Percentiles rank a stretch among this genome's conserved stretches.
Conservation (phyloP, 1,140 invertebrate species). For the Pinna nobilis region DNA sequence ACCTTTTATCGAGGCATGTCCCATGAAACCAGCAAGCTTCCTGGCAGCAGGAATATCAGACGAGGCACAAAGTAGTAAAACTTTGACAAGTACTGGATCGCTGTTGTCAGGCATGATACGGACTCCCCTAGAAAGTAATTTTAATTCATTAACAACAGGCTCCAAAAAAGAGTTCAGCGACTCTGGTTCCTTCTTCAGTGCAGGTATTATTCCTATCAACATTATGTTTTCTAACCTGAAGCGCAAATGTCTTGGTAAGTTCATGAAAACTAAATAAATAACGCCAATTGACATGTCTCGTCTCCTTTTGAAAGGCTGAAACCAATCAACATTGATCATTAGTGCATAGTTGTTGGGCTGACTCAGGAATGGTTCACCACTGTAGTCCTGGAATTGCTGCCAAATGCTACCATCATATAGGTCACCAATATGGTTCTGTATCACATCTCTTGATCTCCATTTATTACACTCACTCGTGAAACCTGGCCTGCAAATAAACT, state of each 20-base stretch:
- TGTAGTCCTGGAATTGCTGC: constrained; percentile 25
- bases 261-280: constrained; percentile 23
- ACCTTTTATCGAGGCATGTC: constrained; percentile 9
- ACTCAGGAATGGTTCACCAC: constrained; percentile 7
- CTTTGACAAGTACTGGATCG: neutral
- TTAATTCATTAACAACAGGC: constrained; percentile 17
- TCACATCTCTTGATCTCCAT: constrained; percentile 2
- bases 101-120: neutral
- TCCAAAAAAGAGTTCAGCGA: constrained; percentile 5
- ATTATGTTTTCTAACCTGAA: constrained; percentile 24
- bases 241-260: constrained; percentile 15
- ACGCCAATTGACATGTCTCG: constrained; percentile 14
- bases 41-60: constrained; percentile 8
- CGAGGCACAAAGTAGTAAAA: constrained; percentile 5
- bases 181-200: neutral
- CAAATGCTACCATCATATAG: constrained; percentile 44
- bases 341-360: constrained; percentile 15
- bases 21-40: constrained; percentile 9
- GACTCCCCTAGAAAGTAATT: constrained; percentile 10
- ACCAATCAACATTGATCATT: constrained; percentile 36
- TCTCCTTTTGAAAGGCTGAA: constrained; percentile 19
- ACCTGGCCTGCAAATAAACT: constrained; percentile 7
- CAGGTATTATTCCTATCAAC: constrained; percentile 16
- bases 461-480: constrained; percentile 1
- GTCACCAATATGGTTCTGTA: constrained; percentile 13